Base-by-base conservation (phyloP, 1,140 invertebrate species). In the Drosophila guanche region DNA sequence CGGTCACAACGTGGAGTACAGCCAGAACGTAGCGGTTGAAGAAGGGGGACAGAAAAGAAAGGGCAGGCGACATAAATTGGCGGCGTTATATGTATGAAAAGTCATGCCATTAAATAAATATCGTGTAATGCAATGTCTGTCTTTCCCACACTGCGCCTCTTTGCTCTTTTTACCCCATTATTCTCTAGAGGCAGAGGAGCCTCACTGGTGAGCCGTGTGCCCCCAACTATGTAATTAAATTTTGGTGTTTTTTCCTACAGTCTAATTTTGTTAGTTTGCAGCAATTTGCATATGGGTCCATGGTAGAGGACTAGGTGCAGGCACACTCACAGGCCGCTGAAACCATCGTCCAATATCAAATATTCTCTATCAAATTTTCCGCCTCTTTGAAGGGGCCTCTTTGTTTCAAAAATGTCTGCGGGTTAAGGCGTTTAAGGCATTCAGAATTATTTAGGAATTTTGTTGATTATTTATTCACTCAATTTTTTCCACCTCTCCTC, bases 101-200 rank as follows among this genome's bases (percentile, higher is more conserved):
- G 73, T 73, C 83, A 81, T 77, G 67, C 67, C 76, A 79, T 79
- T 76, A 72, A 79, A 79, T 85, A 72, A 73, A 79, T 76, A 79
- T 84, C 79, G 66, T 85, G 57, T 79, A 76, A 85, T 79, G 59
- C 33, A 53, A 62, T 45, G 83, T 68, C 62, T 48, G 62, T 54
- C 62, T 27, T 56, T 47, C 8, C 16, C n/a, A 5, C 12, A 1
- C 12, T 20, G 3, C 12, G 22, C 2, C 4, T 5, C 3, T 12
- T 12, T 27, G 25, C n/a, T 42, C 3, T 46, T 16, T 22, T 33
- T 23, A 10, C 25, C 10, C 43, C 47, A 43, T 27, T 40, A 37
- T 10, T 41, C 27, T n/a, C 33, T 4, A 1, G 33, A 1, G 33
- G 1, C 10, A 4, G 8, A 33, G 7, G 8, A 37, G 33, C 10